Evolutionary conservation across 2,113 vertebrate species (phyloP), one percentile per base, ranked within the genome.

Genomic region (Clupea harengus): DNA sequence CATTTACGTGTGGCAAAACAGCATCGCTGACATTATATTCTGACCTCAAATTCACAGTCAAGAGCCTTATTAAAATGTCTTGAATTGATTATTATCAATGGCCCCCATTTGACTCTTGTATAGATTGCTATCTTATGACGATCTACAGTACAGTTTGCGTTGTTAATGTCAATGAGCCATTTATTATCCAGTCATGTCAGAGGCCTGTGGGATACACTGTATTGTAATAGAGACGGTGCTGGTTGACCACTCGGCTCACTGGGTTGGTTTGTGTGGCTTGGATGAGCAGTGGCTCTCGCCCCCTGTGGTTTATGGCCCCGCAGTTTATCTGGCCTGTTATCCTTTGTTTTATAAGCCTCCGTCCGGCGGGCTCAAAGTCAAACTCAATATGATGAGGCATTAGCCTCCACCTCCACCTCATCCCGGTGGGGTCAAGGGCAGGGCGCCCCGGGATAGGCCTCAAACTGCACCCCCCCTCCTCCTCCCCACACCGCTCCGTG

Each of bases 311-410:
- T 92, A 93, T 46, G 90, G 72, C 72, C 39, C 47, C 15, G 88
- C 86, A 91, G 89, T 94, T 94, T 94, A 90, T 92, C 89, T 89
- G 90, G 90, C 86, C 89, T 92, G 92, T 90, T 94, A 92, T 94
- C 89, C 91, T 93, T 93, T 94, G 92, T 93, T 95, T 94, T 94
- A 93, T 93, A 92, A 86, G 3, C n/a, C 90, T 90, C 81, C 89
- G 88, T 86, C 39, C 88, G 86, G 90, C 72, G 90, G 89, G 90
- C 91, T 91, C 91, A 94, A 92, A 94, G 93, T 94, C 92, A 92
- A 92, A 90, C 92, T 92, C 89, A 83, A 88, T 93, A 94, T 94
- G 93, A 95, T 94, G 92, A 94, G 93, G 90, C 91, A 94, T 95
- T 93, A 95, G 90, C 92, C 92, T 92, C 91, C 87, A 83, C 91